Evolutionary conservation across 1,140 invertebrate genomes (phyloP).

Genomic region (Bombus polaris): DNA sequence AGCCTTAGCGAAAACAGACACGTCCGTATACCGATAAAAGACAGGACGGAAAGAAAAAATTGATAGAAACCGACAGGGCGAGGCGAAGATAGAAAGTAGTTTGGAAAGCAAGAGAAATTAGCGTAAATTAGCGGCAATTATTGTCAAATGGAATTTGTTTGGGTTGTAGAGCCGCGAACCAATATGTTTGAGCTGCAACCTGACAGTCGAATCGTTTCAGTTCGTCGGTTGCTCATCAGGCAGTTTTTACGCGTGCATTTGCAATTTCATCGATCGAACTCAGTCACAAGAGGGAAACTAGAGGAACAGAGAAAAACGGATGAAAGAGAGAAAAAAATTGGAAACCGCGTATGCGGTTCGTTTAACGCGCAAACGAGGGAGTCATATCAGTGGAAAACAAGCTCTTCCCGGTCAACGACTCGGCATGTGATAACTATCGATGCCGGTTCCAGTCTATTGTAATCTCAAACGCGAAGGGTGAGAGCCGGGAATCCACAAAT

Average conservation of each 20-base stretch:
- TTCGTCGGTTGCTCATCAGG: conserved; percentile 20
- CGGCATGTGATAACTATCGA: conserved; percentile 25
- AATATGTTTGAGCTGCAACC: background rate
- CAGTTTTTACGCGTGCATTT: conserved; percentile 48
- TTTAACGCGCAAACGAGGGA: conserved; percentile 44
- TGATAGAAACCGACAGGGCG: no score
- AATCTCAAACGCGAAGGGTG: conserved; percentile 5
- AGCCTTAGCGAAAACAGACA: no score
- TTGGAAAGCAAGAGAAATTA: background rate
- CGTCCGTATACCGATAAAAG: no score
- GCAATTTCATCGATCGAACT: conserved; percentile 29
- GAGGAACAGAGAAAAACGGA: background rate
- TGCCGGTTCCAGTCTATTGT: conserved; percentile 3
- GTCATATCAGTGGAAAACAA: conserved; percentile 44
- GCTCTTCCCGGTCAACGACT: conserved; percentile 23
- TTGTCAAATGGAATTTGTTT: conserved; percentile 16
- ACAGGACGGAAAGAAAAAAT: no score
- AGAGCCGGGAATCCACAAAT: conserved; percentile 9
- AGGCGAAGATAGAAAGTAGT: background rate
- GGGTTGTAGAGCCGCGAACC: background rate
- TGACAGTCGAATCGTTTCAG: conserved; percentile 28
- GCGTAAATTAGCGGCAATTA: background rate
- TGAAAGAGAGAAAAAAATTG: conserved; percentile 1
- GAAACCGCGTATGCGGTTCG: conserved; percentile 32
- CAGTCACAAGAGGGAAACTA: no score